Evolutionary conservation across 1,140 invertebrate genomes (phyloP).

Genomic region (Phortica variegata): DNA sequence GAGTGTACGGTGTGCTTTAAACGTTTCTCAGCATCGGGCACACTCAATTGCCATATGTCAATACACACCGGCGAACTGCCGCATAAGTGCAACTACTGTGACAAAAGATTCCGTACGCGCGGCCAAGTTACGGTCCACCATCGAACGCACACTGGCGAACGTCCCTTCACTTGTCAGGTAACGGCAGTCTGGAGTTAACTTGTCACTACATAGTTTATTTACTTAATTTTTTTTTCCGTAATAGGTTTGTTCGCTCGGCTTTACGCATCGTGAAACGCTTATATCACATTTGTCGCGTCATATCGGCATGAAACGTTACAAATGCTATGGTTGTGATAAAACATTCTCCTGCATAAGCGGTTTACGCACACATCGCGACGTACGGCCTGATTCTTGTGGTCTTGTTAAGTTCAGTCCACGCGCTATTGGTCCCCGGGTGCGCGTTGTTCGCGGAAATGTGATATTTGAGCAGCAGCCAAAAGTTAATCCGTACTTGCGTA

Average conservation of each 20-base stretch:
- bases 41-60: slow-evolving; percentile 36
- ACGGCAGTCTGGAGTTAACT: background rate
- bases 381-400: slow-evolving; percentile 47
- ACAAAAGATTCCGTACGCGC: slow-evolving; percentile 46
- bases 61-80: slow-evolving; percentile 50
- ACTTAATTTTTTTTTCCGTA: background rate
- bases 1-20: slow-evolving; percentile 33
- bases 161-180: slow-evolving; percentile 80
- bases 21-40: slow-evolving; percentile 36
- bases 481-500: slow-evolving; percentile 47
- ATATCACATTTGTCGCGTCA: slow-evolving; percentile 50
- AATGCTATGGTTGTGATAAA: slow-evolving; percentile 51
- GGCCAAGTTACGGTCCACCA: slow-evolving; percentile 66
- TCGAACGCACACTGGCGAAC: slow-evolving; percentile 84
- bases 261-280: slow-evolving; percentile 50
- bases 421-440: slow-evolving; percentile 45
- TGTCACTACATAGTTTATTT: background rate
- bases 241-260: slow-evolving; percentile 41
- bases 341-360: slow-evolving; percentile 50
- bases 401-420: slow-evolving; percentile 47
- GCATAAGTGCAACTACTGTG: slow-evolving; percentile 43
- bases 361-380: slow-evolving; percentile 43
- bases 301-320: slow-evolving; percentile 54
- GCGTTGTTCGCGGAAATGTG: slow-evolving; percentile 43
- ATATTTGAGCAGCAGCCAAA: slow-evolving; percentile 44